phyloP scores from a whole-genome alignment of 2,888 invertebrate genomes.

The Epicampocera succincta region DNA sequence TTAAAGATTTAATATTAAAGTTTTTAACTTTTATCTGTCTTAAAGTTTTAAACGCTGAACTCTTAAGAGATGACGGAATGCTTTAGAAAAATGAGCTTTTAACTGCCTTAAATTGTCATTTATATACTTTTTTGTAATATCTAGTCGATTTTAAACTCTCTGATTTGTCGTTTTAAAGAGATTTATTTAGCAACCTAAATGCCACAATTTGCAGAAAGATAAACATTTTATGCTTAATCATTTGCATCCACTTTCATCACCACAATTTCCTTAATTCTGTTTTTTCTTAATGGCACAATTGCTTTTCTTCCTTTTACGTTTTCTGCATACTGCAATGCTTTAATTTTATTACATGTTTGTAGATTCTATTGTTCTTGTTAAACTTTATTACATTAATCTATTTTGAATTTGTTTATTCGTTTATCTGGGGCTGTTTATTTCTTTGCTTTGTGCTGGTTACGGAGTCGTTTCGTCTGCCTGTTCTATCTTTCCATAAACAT shows the following conservation, averaged over 20 bases:
- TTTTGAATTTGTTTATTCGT: conserved; percentile 53
- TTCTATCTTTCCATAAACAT: conserved; percentile 12
- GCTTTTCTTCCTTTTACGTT: not conserved
- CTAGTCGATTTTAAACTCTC: too few species aligned
- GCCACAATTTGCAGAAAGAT: not conserved
- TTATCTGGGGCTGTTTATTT: conserved; percentile 34
- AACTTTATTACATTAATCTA: conserved; percentile 52
- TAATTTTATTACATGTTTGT: conserved; percentile 61
- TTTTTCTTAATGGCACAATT: conserved; percentile 16
- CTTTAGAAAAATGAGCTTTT: too few species aligned
- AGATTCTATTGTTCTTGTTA: conserved; percentile 53
- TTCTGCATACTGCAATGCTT: conserved; percentile 6
- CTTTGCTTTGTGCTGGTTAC: not conserved
- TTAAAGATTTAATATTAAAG: too few species aligned
- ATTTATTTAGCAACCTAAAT: not conserved
- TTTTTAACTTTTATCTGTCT: too few species aligned
- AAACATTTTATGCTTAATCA: conserved; percentile 34
- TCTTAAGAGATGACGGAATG: too few species aligned
- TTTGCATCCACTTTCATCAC: conserved; percentile 28
- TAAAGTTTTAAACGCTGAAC: too few species aligned
- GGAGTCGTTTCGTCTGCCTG: not conserved
- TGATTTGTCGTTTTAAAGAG: not conserved
- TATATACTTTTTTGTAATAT: too few species aligned
- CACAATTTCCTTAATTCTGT: conserved; percentile 20
- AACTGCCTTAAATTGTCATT: too few species aligned